Base-by-base conservation (phyloP, 2,113 vertebrate species). In the Pseudolaguvia tuberculata region DNA sequence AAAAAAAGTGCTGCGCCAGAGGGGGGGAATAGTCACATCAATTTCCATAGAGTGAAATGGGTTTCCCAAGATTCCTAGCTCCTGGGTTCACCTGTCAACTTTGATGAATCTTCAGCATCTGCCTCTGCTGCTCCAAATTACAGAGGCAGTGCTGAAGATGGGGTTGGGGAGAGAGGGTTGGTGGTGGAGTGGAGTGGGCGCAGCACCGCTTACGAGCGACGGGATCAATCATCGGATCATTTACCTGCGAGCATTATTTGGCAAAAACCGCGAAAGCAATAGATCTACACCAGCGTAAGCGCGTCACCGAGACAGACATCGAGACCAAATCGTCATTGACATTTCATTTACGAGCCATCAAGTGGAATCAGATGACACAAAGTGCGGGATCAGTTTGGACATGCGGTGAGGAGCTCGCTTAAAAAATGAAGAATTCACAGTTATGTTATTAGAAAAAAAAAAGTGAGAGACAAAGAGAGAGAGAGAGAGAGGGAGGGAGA, bases 301-400 rank as follows among this genome's bases (percentile, higher is more conserved):
- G 86, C 82, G 89, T 88, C 85, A 84, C 90, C 81, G 78, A 88
- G 88, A 89, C 88, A 88, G 88, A 89, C 88, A 87, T 90, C 89
- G 88, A 93, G 91, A 93, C 93, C 93, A 95, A 97, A 96, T 95
- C 91, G 93, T 92, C 94, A 94, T 92, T 94, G 94, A 91, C 93
- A 92, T 95, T 93, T 91, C 93, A 92, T 94, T 95, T 94, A 95
- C 88, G 91, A 94, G 91, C 91, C 92, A 94, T 96, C 94, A 95
- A 91, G 93, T 87, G 85, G 89, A 91, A 94, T 96, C 94, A 94
- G 91, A 93, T 90, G 91, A 87, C 87, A 90, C 89, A 84, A 87
- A 90, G 89, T 88, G 90, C 90, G 90, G 91, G 89, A 93, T 93
- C 92, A 90, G 91, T 89, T 91, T 91, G 92, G 91, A 93, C 87